A percentile compares a stretch with the other conserved stretches of the same genome.
These are phyloP conservation scores for Xiphophorus couchianus DNA, from an alignment of 2,113 vertebrate species.

Conservation along the genomic window DNA sequence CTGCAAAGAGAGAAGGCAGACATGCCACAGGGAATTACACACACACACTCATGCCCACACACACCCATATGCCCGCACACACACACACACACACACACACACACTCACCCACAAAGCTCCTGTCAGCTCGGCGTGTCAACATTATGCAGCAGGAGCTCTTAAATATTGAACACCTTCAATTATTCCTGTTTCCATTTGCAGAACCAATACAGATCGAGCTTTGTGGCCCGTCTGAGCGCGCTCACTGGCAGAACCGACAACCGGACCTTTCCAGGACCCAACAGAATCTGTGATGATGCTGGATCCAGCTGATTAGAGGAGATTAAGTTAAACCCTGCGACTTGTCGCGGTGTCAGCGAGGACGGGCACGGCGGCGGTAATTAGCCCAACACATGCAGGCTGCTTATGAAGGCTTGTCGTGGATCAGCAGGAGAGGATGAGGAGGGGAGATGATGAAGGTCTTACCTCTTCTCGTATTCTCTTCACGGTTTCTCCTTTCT, in stretches of 20 bases:
- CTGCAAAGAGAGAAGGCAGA: no score
- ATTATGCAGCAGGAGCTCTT: no score
- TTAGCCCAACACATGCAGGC: not conserved
- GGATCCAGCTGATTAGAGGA: not conserved
- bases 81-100: no score
- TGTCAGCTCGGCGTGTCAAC: not conserved
- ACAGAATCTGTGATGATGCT: not conserved
- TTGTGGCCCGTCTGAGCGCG: not conserved
- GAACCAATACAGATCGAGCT: not conserved
- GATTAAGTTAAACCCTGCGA: not conserved
- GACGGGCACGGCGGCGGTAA: not conserved
- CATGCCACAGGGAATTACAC: no score
- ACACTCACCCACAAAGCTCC: not conserved
- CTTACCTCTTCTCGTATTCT: conserved; percentile 95
- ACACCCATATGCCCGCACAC: no score
- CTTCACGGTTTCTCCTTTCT: conserved; percentile 96
- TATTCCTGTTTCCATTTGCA: not conserved
- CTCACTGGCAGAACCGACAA: not conserved
- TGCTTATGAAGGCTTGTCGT: not conserved
- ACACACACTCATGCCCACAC: no score
- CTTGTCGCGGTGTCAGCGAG: not conserved
- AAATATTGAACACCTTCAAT: not conserved
- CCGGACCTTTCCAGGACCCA: not conserved
- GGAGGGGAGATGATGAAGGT: not conserved
- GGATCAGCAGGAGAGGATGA: not conserved